These are phyloP conservation scores for Opisthograptis luteolata DNA, from an alignment of 2,888 invertebrate species.

Conservation along the genomic window DNA sequence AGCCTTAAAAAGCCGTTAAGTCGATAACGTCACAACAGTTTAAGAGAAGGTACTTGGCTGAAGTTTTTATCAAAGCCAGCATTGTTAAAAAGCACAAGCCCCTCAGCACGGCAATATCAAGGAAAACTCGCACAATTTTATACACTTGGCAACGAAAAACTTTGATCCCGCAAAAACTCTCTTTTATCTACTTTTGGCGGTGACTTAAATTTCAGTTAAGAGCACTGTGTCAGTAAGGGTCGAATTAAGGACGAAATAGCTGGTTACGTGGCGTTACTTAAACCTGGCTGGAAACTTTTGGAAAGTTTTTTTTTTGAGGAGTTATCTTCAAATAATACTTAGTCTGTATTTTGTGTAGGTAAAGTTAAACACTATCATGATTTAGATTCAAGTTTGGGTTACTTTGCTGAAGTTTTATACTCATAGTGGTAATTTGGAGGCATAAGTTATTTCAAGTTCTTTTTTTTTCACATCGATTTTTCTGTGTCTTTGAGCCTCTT, in stretches of 20 bases:
- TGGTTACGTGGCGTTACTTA: conserved; percentile 17
- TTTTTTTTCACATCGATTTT: too few relatives aligned
- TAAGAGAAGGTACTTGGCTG: too few relatives aligned
- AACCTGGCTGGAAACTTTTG: conserved; percentile 10
- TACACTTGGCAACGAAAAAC: conserved; percentile 37
- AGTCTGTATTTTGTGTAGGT: background rate
- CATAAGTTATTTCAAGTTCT: too few relatives aligned
- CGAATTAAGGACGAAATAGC: conserved; percentile 28
- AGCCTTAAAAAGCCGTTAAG: too few relatives aligned
- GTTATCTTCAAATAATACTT: conserved; percentile 7
- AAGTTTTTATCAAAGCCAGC: background rate
- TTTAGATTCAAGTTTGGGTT: background rate
- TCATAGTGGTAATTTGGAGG: too few relatives aligned
- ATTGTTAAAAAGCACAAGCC: background rate
- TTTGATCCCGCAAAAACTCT: conserved; percentile 43
- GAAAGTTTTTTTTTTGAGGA: conserved; percentile 15
- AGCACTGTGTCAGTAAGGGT: conserved; percentile 37
- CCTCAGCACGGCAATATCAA: background rate
- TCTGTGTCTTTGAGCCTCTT: too few relatives aligned
- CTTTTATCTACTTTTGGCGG: conserved; percentile 47
- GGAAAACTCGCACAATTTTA: conserved; percentile 33
- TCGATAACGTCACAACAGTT: too few relatives aligned
- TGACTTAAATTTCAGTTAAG: conserved; percentile 53
- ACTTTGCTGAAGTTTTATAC: too few relatives aligned
- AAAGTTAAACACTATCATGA: background rate